Percentiles rank a stretch among this genome's conserved stretches.
These are phyloP conservation scores for Mirza zaza DNA, from an alignment of 2,113 vertebrate genomes.

Conservation along the genomic window DNA sequence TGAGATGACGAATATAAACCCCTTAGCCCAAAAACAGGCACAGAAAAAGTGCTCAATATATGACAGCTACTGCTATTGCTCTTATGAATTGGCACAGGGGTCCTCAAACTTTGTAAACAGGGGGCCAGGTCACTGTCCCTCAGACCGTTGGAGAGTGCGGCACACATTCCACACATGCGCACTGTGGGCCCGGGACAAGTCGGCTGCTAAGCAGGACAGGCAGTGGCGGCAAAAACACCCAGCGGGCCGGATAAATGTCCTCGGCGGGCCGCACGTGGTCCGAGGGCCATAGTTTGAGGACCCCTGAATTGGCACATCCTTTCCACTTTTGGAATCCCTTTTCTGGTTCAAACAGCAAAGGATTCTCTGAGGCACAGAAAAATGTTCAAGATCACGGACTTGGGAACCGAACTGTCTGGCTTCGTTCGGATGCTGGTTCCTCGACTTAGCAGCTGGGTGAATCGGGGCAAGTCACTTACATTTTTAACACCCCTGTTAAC, in stretches of 20 bases:
- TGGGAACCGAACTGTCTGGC: background rate
- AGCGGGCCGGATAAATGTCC: no score
- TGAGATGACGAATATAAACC: background rate
- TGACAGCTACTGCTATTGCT: background rate
- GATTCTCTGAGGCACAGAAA: background rate
- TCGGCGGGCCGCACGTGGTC: no score
- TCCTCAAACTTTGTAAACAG: no score
- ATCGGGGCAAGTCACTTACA: background rate
- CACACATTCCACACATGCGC: no score
- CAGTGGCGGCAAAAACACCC: no score
- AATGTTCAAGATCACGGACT: background rate
- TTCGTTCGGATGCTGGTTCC: background rate
- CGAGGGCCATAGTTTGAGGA: no score
- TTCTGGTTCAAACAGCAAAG: background rate
- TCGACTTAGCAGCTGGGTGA: background rate
- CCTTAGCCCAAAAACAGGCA: background rate
- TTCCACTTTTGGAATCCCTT: background rate
- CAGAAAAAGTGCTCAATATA: background rate
- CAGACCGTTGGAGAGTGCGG: no score
- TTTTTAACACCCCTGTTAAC: background rate
- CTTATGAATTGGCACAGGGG: fast-evolving
- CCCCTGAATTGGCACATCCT: background rate
- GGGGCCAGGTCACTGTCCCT: no score
- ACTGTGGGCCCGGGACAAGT: no score
- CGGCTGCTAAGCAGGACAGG: no score